A percentile compares a stretch with the other conserved stretches of the same genome.
These are phyloP conservation scores for Lordiphosa fenestrarum DNA, from an alignment of 2,888 invertebrate species.

Conservation along the genomic window DNA sequence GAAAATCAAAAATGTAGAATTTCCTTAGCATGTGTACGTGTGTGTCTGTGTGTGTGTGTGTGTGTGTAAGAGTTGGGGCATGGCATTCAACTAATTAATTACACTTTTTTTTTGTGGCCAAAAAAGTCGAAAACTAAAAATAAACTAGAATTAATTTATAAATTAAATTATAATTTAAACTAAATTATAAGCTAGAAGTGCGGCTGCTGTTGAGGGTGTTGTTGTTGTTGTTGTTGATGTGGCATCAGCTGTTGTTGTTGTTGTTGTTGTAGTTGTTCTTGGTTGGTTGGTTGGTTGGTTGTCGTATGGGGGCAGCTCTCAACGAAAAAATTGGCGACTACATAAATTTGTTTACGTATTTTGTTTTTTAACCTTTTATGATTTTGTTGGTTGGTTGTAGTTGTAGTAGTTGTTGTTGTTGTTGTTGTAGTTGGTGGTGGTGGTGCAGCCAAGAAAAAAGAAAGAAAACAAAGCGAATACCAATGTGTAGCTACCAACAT, in stretches of 20 bases:
- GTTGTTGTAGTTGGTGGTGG: slow-evolving; percentile 34
- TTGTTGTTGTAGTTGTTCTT: slow-evolving; percentile 36
- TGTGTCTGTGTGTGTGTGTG: slow-evolving; percentile 3
- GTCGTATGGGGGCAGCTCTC: slow-evolving; percentile 61
- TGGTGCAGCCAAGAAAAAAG: slow-evolving; percentile 42
- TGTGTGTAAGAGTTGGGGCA: slow-evolving; percentile 21
- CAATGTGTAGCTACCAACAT: slow-evolving; percentile 40
- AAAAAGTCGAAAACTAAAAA: slow-evolving; percentile 18
- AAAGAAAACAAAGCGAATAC: slow-evolving; percentile 56
- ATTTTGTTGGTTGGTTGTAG: slow-evolving; percentile 30
- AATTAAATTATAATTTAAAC: slow-evolving; percentile 35
- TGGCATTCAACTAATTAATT: slow-evolving; percentile 63
- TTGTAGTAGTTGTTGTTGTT: slow-evolving; percentile 31
- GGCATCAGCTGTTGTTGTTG: slow-evolving; percentile 12
- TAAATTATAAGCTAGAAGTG: slow-evolving; percentile 42
- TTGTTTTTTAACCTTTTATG: slow-evolving; percentile 27
- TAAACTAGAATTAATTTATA: slow-evolving; percentile 21
- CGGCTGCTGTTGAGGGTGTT: slow-evolving; percentile 30
- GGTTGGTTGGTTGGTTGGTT: slow-evolving; percentile 30
- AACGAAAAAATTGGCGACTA: slow-evolving; percentile 69
- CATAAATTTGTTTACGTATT: slow-evolving; percentile 54
- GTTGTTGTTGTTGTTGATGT: slow-evolving; percentile 18
- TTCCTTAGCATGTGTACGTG: slow-evolving; percentile 3
- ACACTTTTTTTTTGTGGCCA: slow-evolving; percentile 14
- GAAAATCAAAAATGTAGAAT: slow-evolving; percentile 23